Evolutionary conservation across 2,113 vertebrate genomes (phyloP).

Genomic region (Sinocyclocheilus anshuiensis): DNA sequence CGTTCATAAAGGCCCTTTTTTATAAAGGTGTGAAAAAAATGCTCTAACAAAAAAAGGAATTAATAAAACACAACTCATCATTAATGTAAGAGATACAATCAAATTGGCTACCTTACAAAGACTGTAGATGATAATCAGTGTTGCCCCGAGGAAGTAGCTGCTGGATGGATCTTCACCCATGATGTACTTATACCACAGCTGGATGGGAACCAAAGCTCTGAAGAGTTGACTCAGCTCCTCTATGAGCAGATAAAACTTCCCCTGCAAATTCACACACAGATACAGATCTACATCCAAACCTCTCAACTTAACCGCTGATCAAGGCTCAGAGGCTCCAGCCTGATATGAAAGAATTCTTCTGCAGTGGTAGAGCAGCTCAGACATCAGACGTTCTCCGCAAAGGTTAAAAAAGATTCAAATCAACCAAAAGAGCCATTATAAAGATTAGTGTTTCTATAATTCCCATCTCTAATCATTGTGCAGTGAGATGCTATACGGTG

Average conservation of each 20-base stretch:
- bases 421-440: background rate
- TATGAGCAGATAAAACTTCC: constrained; percentile 93
- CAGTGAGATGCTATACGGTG: background rate
- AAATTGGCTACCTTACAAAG: constrained; percentile 85
- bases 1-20: background rate
- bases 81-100: background rate
- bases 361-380: background rate
- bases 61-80: background rate
- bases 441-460: background rate
- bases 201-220: constrained; percentile 93
- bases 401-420: background rate
- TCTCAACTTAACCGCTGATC: background rate
- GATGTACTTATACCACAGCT: constrained; percentile 99
- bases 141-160: constrained; percentile 91
- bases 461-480: background rate
- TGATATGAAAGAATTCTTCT: background rate
- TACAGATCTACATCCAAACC: background rate
- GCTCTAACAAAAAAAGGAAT: background rate
- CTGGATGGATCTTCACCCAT: constrained; percentile 92
- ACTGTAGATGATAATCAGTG: constrained; percentile 92
- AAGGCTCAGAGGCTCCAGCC: background rate
- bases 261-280: constrained; percentile 69
- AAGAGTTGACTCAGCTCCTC: constrained; percentile 98
- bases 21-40: background rate
- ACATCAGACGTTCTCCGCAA: background rate